Evolutionary conservation across 2,113 vertebrate genomes (phyloP), one percentile per base, ranked within the genome.

Genomic region (Vulpes vulpes): DNA sequence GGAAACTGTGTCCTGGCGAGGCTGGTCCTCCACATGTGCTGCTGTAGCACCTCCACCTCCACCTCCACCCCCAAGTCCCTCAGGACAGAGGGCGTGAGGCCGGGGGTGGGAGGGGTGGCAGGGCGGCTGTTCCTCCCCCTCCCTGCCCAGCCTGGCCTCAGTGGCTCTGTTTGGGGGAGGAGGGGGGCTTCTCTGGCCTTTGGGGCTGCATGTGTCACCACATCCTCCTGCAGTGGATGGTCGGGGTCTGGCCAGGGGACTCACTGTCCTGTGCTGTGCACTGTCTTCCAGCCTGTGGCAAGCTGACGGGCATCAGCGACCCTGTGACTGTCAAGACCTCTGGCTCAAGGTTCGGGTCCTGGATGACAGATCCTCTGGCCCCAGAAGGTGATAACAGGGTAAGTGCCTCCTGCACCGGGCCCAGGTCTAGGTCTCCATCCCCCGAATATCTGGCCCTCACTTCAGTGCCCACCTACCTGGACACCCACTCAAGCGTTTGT

Each of bases 301-400:
- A 99, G 98, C 98, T 99, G 98, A 99, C 99, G 0, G 99, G 99
- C 97, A 99, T 99, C 97, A 99, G 99, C 49, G 99, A 99, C 67
- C 99, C 99, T 0, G 99, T 99, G 98, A 99, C 99, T 11, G 98
- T 99, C 98, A 99, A 99, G 99, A 99, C 99, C 23, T 99, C 99
- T 0, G 99, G 99, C 74, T 99, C 99, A 17, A 98, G 99, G 96
- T 99, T 99, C 0, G 99, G 99, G 62, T 99, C 99, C 25, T 99
- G 99, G 99, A 99, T 99, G 99, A 99, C 99, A 0, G 99, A 99
- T 92, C 99, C 99, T 5, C 98, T 99, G 86, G 99, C 99, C 38
- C 99, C 99, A 0, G 99, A 99, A 98, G 99, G 99, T 85, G 99
- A 99, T 67, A 99, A 99, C 80, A 99, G 99, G 99, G 99, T 99